Percentiles rank a stretch among this genome's conserved stretches.
Evolutionary conservation across 2,113 vertebrate genomes (phyloP).

Genomic region (Thinocorus orbignyianus): DNA sequence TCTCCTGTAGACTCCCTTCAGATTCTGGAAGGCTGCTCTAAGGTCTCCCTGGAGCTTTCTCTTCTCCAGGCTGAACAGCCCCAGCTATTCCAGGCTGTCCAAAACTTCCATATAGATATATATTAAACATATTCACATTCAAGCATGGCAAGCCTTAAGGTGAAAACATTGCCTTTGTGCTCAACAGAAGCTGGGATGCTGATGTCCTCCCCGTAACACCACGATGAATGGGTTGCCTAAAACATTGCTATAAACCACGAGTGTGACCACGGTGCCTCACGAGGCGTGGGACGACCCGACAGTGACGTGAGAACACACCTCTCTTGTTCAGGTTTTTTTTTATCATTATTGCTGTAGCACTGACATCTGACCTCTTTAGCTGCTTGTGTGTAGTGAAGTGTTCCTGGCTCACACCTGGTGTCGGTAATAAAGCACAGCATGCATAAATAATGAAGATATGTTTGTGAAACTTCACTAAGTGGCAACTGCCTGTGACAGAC

Average conservation of each 20-base stretch:
- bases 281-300: background rate
- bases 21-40: no score
- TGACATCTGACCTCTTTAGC: constrained; percentile 59
- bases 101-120: no score
- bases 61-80: no score
- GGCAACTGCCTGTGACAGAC: constrained; percentile 74
- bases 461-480: constrained; percentile 73
- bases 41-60: no score
- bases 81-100: no score
- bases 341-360: constrained; percentile 27
- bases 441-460: constrained; percentile 71
- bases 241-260: background rate
- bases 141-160: background rate
- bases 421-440: constrained; percentile 63
- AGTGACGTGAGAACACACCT: constrained; percentile 32
- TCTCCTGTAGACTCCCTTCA: no score
- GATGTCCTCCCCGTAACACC: background rate
- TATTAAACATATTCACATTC: no score
- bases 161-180: background rate
- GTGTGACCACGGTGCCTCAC: background rate
- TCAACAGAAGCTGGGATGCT: background rate
- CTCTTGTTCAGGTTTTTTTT: constrained; percentile 30
- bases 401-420: constrained; percentile 64
- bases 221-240: background rate
- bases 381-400: constrained; percentile 40